phyloP scores from a whole-genome alignment of 1,140 invertebrate species.

The Heliconius himera region DNA sequence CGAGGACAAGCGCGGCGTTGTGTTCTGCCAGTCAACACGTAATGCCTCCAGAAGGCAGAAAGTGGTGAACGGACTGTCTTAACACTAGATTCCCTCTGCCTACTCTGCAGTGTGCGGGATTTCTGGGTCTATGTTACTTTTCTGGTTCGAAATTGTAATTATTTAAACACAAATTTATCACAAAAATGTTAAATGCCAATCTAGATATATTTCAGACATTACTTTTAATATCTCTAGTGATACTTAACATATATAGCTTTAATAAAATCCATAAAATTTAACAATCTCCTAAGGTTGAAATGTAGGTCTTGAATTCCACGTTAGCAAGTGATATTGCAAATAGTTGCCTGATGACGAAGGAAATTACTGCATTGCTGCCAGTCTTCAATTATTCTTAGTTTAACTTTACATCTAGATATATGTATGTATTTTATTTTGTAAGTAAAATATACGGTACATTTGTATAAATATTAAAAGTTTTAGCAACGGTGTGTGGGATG shows the following conservation, averaged over 20 bases:
- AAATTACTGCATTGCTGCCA: constrained; percentile 10
- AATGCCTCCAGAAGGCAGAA: too few species aligned
- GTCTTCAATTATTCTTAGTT: constrained; percentile 9
- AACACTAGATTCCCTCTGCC: too few species aligned
- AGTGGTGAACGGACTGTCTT: too few species aligned
- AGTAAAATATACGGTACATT: neutral
- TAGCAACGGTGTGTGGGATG: neutral
- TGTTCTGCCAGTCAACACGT: too few species aligned
- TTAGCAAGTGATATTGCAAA: constrained; percentile 3
- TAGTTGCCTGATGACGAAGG: neutral
- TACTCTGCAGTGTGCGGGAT: too few species aligned
- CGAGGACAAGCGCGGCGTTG: too few species aligned
- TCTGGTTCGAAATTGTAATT: too few species aligned
- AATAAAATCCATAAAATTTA: neutral
- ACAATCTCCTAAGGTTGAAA: neutral
- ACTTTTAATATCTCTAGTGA: neutral
- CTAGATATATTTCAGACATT: too few species aligned
- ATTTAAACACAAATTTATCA: too few species aligned
- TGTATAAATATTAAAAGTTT: neutral
- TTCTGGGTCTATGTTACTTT: too few species aligned
- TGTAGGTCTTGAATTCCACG: constrained; percentile 10
- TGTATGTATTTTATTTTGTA: neutral
- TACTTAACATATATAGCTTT: neutral
- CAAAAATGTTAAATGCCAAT: too few species aligned
- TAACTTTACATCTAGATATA: neutral